Conservation (phyloP, 2,888 invertebrate species). For the Zootermopsis nevadensis region DNA sequence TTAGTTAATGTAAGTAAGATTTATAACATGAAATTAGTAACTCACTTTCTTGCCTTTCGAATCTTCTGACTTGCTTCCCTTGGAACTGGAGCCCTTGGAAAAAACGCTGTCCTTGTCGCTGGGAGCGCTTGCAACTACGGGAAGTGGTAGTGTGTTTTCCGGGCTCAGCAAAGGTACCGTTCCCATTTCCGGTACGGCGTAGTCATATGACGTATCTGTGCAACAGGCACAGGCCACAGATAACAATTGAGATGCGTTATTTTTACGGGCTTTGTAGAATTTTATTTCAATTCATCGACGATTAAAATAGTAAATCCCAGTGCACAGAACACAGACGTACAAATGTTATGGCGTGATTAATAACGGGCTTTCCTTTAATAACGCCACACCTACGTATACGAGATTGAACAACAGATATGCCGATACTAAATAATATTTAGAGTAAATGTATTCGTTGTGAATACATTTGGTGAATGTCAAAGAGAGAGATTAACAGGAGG, state of each 20-base stretch:
- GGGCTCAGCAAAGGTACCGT: conserved; percentile 74
- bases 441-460: not conserved
- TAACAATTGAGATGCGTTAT: not conserved
- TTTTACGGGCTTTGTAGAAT: not conserved
- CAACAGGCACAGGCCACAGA: conserved; percentile 46
- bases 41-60: conserved; percentile 65
- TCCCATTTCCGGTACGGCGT: conserved; percentile 81
- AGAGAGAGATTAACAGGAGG: not conserved
- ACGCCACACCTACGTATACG: not conserved
- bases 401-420: not conserved
- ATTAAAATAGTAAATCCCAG: too few relatives aligned
- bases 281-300: not conserved
- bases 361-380: too few relatives aligned
- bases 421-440: not conserved
- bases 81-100: conserved; percentile 61
- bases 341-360: too few relatives aligned
- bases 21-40: too few relatives aligned
- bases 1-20: too few relatives aligned
- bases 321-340: too few relatives aligned
- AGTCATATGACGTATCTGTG: conserved; percentile 79
- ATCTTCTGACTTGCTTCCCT: conserved; percentile 60
- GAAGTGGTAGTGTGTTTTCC: conserved; percentile 63
- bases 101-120: conserved; percentile 66
- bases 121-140: conserved; percentile 57
- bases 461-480: conserved; percentile 4